Base-by-base conservation (phyloP, 2,888 invertebrate species). In the Cataglyphis albicans region DNA sequence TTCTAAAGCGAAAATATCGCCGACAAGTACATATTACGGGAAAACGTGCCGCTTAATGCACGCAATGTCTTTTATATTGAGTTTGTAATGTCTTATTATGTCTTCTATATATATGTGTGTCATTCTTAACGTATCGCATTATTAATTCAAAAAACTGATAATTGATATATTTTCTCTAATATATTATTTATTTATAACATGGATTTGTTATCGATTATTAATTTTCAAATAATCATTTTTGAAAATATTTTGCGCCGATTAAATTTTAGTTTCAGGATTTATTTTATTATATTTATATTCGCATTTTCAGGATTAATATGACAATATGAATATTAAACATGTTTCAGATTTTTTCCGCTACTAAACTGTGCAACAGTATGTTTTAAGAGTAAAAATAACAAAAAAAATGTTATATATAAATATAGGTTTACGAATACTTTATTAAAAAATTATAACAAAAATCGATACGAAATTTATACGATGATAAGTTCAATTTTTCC, bases 11-110 rank as follows among this genome's bases (percentile, higher is more conserved):
- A 18, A 38, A 76, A 57, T 48, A 82, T 55, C 64, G 32, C n/a
- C 52, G 73, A 81, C 80, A 81, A 72, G 70, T 75, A 85, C 70
- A 82, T 74, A 85, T 83, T 68, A 59, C 48, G 21, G 7, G 25
- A 67, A n/a, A 48, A 81, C 70, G 74, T 85, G 83, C 32, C 52
- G 25, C 48, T 44, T 35, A 35, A 35, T 5, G 5, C 35, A n/a
- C 52, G 70, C 74, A 67, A 41, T 68, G 9, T 1, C 25, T 25
- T 41, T 76, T 76, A 76, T 57, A 76, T 57, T 76, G 67, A 55
- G 25, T 55, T 38, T 38, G n/a, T 57, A 41, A 57, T 6, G 35
- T 76, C 68, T 35, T 64, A 12, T 9, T 61, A 7, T 73, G 10
- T 59, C 38, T 41, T 5, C 9, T n/a, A 10, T 68, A 10, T 68